A percentile compares a stretch with the other conserved stretches of the same genome.
Evolutionary conservation across 2,888 invertebrate species (phyloP).

Genomic region (Iphiclides podalirius): DNA sequence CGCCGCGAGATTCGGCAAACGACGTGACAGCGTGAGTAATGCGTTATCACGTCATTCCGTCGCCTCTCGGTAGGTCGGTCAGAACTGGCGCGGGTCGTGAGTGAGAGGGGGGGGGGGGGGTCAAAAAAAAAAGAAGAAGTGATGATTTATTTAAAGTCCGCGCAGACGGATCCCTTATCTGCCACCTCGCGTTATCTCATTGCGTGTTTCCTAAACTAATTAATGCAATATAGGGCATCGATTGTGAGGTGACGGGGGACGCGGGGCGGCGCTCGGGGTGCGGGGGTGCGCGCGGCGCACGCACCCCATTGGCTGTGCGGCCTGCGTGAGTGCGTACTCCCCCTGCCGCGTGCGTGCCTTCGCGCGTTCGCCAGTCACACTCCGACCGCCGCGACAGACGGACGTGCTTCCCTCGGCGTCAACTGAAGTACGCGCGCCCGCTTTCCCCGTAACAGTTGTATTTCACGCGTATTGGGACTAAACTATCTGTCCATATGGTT

Average conservation of each 20-base stretch:
- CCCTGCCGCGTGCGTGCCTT: conserved; percentile 71
- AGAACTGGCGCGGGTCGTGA: conserved; percentile 31
- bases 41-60: conserved; percentile 45
- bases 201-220: conserved; percentile 82
- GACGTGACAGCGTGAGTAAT: conserved; percentile 57
- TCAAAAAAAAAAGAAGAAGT: conserved; percentile 30
- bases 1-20: conserved; percentile 29
- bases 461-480: conserved; percentile 60
- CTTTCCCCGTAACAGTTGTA: conserved; percentile 43
- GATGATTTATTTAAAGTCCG: conserved; percentile 73
- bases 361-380: conserved; percentile 66
- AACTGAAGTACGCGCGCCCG: conserved; percentile 59
- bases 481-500: conserved; percentile 87
- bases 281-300: conserved; percentile 78
- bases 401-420: conserved; percentile 48
- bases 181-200: conserved; percentile 79
- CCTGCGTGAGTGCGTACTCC: conserved; percentile 78
- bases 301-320: conserved; percentile 75
- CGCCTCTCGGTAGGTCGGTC: conserved; percentile 1
- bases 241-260: conserved; percentile 76
- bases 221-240: conserved; percentile 81
- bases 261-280: conserved; percentile 60
- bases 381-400: conserved; percentile 53
- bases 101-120: conserved; percentile 28
- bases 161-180: conserved; percentile 72